Percentiles rank a stretch among this genome's conserved stretches.
Conservation (phyloP, 2,797 vertebrate genomes). For the Chaenodraco wilsoni region DNA sequence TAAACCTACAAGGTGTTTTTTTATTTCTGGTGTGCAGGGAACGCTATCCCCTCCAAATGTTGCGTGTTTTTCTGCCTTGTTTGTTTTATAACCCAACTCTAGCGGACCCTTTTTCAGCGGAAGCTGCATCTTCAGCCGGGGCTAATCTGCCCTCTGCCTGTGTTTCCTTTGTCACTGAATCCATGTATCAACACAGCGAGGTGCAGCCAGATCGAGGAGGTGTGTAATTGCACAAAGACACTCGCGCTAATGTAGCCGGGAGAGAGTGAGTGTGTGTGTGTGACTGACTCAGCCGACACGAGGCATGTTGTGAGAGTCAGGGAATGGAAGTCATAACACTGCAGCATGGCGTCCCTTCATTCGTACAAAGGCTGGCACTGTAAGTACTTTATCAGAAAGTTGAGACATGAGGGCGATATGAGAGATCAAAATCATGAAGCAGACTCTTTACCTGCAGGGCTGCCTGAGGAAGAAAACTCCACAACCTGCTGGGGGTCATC, state of each 20-base stretch:
- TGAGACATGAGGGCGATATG: constrained; percentile 75
- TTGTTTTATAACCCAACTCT: constrained; percentile 81
- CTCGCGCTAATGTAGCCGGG: constrained; percentile 68
- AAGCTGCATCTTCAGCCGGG: constrained; percentile 73
- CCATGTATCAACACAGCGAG: constrained; percentile 79
- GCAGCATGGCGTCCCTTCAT: constrained; percentile 59
- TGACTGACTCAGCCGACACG: constrained; percentile 74
- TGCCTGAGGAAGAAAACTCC: constrained; percentile 37
- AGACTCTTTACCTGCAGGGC: constrained; percentile 63
- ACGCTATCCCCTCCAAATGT: constrained; percentile 81
- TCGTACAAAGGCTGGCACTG: constrained; percentile 71
- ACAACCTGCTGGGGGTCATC: constrained; percentile 54
- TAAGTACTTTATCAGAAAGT: constrained; percentile 72
- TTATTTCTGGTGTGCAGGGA: constrained; percentile 73
- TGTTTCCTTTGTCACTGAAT: constrained; percentile 84
- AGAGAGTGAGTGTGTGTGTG: constrained; percentile 60
- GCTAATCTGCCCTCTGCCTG: constrained; percentile 80
- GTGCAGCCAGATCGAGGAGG: constrained; percentile 77
- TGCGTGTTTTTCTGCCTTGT: constrained; percentile 84
- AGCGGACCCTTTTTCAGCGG: constrained; percentile 65
- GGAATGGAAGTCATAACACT: constrained; percentile 77
- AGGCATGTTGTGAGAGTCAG: constrained; percentile 72
- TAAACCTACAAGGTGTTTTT: constrained; percentile 83
- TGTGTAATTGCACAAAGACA: constrained; percentile 80
- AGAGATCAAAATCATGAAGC: constrained; percentile 74